Evolutionary conservation across 2,113 vertebrate species (phyloP).

Genomic region (Paracanthobrama guichenoti): DNA sequence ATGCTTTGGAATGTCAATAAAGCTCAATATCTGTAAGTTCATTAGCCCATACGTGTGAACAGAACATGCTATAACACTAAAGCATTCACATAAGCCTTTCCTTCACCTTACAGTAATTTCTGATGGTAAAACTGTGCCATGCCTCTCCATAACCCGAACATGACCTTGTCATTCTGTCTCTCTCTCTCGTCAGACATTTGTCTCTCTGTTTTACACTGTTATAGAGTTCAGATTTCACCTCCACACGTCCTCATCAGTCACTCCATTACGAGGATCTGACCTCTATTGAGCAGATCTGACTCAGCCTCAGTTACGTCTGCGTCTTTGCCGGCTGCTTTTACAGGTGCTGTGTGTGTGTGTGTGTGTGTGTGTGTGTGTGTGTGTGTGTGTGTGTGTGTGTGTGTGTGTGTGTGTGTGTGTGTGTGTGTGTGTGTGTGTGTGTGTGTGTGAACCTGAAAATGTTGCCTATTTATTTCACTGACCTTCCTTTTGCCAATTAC

Average conservation of each 20-base stretch:
- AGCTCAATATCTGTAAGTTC: too few species aligned
- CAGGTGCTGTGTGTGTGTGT: neutral
- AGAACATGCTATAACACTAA: too few species aligned
- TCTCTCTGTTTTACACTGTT: neutral
- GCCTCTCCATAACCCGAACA: neutral
- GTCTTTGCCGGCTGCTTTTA: too few species aligned
- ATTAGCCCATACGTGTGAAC: too few species aligned
- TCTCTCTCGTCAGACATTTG: neutral
- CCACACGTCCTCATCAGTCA: neutral
- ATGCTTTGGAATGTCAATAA: too few species aligned
- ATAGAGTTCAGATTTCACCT: conserved; percentile 1
- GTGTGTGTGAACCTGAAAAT: neutral
- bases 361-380: neutral
- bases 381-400: neutral
- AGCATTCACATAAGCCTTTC: neutral
- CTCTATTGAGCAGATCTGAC: neutral
- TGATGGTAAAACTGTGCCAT: too few species aligned
- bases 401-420: neutral
- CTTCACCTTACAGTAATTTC: neutral
- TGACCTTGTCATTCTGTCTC: neutral
- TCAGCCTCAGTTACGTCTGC: neutral
- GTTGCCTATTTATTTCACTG: neutral
- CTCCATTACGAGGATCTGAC: neutral
- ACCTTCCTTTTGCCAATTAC: conserved; percentile 1
- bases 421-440: neutral